Evolutionary conservation across 37 sponge, comb jelly and placozoan genomes (phyloP), one percentile per base, ranked within the genome.

Genomic region (Beroe forskalii): DNA sequence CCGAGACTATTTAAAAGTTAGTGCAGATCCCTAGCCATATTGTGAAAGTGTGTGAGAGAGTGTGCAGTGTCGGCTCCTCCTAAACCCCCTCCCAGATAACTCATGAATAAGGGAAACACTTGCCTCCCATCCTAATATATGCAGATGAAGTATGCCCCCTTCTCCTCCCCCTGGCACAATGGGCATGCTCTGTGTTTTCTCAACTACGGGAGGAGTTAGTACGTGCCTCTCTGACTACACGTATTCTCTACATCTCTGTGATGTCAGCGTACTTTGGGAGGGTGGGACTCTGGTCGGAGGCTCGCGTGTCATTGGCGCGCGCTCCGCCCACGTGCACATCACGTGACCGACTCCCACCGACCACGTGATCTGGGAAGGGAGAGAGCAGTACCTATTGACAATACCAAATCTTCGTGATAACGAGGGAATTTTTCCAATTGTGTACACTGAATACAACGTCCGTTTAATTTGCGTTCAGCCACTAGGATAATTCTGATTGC

Each of bases 331-430:
- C 38, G 72, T 69, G 72, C 12, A 12, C 12, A 12, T 48, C 55
- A 48, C 55, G 55, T 48, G 55, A 17, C 55, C 6, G 12, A 48
- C 12, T 48, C 55, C 55, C 55, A 28, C 38, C 2, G 36, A 17
- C 32, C 72, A 69, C 72, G 72, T 69, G 72, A 6, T 2, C 55
- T 48, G 55, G 12, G 12, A 12, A 17, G 55, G 6, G 55, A 12
- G 55, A 48, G 55, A 48, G 55, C 55, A 48, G 55, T 12, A 48
- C 55, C 12, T 69, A 69, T 32, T 69, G 72, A 69, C 72, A 69
- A 69, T 69, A 69, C 72, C 72, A 69, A 69, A 69, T 32, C 66
- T 32, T 69, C 72, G 72, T 69, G 72, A 69, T 69, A 69, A 69
- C 72, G 72, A 48, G 55, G 55, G 12, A 48, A 48, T 48, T 48